Base-by-base conservation (phyloP, 1,140 invertebrate species). In the Hylyphantes graminicola region DNA sequence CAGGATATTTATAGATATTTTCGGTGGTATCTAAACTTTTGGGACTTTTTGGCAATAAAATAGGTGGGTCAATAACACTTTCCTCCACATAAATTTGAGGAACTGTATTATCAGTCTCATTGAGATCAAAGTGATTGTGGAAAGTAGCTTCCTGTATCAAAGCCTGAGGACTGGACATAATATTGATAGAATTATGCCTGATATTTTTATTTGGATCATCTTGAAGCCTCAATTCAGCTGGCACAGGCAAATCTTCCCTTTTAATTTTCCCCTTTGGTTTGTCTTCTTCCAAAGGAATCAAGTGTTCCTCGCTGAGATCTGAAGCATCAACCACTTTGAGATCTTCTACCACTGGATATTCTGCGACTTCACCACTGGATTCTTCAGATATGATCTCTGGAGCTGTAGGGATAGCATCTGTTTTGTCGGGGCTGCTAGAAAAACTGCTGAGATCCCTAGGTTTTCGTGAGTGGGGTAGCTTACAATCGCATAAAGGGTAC, bases 401-500 rank as follows among this genome's bases (percentile, higher is more conserved):
- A 53, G 21, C n/a, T 48, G 59, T 61, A 55, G 59, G 12, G 53
- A 75, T 64, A 79, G 76, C 12, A 74, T 64, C 57, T 54, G 12
- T 0, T n/a, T 9, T 7, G 8, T 72, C 53, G 11, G 21, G 6
- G 50, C 10, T 63, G 13, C n/a, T 61, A 74, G n/a, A 35, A 55
- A 35, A 21, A 13, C 48, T 67, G 54, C 59, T 51, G 12, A 76
- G 55, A 19, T 85, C 85, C 53, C 85, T 63, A 61, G 76, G 75
- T 75, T 67, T 80, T 63, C 85, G 61, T 21, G 72, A 12, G 76
- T 57, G 19, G 53, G 75, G 79, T 51, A 73, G 15, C 59, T 68
- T 75, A 79, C 72, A 75, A 73, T 78, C 75, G 73, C 80, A 72
- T 74, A 72, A 63, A 72, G 72, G 86, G 76, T 86, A 86, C 85